These are phyloP conservation scores for Tiphia femorata DNA, from an alignment of 2,888 invertebrate species.

Conservation along the genomic window DNA sequence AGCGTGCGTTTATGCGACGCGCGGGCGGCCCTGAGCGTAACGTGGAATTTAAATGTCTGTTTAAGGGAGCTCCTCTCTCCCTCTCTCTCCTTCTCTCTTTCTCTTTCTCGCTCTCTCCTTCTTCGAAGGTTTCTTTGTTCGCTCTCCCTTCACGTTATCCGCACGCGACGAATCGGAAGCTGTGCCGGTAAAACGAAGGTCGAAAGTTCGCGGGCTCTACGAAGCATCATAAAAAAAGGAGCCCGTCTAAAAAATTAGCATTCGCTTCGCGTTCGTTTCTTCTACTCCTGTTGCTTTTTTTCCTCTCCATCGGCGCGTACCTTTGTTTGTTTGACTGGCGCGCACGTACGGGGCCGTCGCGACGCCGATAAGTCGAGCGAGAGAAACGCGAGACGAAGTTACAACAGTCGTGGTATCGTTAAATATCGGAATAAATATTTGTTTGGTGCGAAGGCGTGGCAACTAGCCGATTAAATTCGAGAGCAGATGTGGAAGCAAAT, in stretches of 20 bases:
- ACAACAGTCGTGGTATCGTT: too few relatives aligned
- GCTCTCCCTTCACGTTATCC: constrained; percentile 31
- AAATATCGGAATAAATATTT: too few relatives aligned
- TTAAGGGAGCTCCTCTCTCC: constrained; percentile 29
- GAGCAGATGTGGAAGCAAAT: too few relatives aligned
- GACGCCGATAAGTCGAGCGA: too few relatives aligned
- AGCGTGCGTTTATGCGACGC: too few relatives aligned
- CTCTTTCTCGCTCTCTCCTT: too few relatives aligned
- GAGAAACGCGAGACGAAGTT: too few relatives aligned
- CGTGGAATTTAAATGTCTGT: constrained; percentile 39
- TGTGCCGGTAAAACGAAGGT: constrained; percentile 18
- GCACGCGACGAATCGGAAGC: constrained; percentile 42
- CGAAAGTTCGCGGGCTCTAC: constrained; percentile 12
- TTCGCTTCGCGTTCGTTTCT: constrained; percentile 16
- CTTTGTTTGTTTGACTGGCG: constrained; percentile 17
- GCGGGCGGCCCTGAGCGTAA: constrained; percentile 24
- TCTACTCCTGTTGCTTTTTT: neutral
- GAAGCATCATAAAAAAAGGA: constrained; percentile 33
- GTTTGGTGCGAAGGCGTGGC: too few relatives aligned
- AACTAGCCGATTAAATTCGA: too few relatives aligned
- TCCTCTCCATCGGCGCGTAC: neutral
- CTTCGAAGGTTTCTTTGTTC: constrained; percentile 32
- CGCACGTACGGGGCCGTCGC: too few relatives aligned
- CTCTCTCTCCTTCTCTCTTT: neutral
- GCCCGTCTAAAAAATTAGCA: constrained; percentile 30